Conservation (phyloP, 2,113 vertebrate species). For the Aspiorhynchus laticeps region DNA sequence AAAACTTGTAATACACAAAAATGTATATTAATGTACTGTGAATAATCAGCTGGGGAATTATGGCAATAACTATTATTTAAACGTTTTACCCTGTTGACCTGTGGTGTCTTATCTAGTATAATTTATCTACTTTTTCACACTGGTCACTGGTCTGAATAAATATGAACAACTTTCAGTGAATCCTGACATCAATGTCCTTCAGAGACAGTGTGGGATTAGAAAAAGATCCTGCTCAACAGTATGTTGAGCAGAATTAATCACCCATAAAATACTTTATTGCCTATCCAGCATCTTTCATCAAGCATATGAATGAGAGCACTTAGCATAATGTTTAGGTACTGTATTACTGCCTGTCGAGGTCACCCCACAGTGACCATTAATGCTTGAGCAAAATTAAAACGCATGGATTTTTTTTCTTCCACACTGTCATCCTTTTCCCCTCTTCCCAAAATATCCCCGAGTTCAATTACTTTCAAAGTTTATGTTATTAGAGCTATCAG, state of each 20-base stretch:
- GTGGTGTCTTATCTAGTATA: background rate
- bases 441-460: conserved; percentile 64
- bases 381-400: conserved; percentile 71
- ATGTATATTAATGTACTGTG: background rate
- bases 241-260: conserved; percentile 70
- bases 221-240: conserved; percentile 56
- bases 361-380: conserved; percentile 67
- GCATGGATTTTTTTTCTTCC: conserved; percentile 54
- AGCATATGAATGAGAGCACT: conserved; percentile 64
- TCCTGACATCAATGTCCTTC: conserved; percentile 55
- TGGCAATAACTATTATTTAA: background rate
- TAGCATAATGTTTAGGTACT: conserved; percentile 70
- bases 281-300: conserved; percentile 61
- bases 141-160: conserved; percentile 27
- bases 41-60: background rate
- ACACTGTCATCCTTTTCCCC: conserved; percentile 20
- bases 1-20: background rate
- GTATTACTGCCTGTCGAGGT: conserved; percentile 68
- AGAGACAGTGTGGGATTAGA: conserved; percentile 50
- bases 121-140: background rate
- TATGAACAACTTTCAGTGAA: conserved; percentile 54
- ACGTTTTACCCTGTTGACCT: background rate
- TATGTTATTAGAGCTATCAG: conserved; percentile 68
- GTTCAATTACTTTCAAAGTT: conserved; percentile 72
- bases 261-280: conserved; percentile 70